Base-by-base conservation (phyloP, 2,888 invertebrate species). In the Polymixis lichenea region DNA sequence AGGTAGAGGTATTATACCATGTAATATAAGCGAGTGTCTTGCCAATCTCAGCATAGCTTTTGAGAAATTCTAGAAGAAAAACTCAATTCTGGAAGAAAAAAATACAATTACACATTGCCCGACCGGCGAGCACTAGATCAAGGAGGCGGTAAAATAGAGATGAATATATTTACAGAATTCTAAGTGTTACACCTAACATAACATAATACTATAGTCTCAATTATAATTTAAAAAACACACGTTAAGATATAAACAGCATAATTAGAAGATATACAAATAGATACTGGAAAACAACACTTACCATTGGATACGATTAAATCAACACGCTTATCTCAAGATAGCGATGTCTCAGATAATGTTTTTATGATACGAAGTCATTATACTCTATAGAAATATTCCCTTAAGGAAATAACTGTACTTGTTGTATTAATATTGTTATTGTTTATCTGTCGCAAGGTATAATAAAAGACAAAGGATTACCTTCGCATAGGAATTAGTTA, bases 311-410 rank as follows among this genome's bases (percentile, higher is more conserved):
- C 13, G 66, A 83, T 77, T 74, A 58, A 72, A 85, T 74, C 75
- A 82, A 75, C 75, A 79, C n/a, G 13, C n/a, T 72, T 72, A 83
- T 85, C 85, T 72, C 3, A 46, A 77, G 76, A 85, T 81, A 83
- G 38, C 61, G 4, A 61, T 76, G 22, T 58, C 38, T 77, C 28
- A 61, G 83, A 83, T 85, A 66, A 78, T 46, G 58, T 61, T 77
- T 71, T 70, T 75, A 62, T 61, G 62, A 77, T 73, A 66, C 25
- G 0, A 32, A 61, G 28, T 77, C n/a, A 75, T 75, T 72, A 70
- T 46, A 58, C 58, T 75, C n/a, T 32, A 19, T n/a, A 65, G 28
- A 70, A 72, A 49, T 55, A 75, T 77, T 70, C 65, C 64, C 67
- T 61, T 13, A 7, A 69, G 51, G 56, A 71, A 62, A 55, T 65